These are phyloP conservation scores for Oceanodroma tethys DNA, from an alignment of 2,113 vertebrate species.

Conservation along the genomic window DNA sequence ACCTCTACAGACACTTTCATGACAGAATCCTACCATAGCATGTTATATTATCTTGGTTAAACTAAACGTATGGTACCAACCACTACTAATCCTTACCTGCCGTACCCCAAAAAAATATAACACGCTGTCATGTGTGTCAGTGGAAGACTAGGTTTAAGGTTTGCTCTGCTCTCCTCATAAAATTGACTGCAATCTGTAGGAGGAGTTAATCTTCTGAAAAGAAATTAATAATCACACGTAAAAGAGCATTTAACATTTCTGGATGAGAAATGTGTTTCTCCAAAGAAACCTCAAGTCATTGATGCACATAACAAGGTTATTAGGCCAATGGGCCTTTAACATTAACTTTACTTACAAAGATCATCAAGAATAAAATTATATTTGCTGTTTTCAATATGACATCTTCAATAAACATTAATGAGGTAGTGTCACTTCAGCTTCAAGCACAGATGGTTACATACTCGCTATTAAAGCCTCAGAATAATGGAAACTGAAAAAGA, in stretches of 20 bases:
- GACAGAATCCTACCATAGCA: neutral
- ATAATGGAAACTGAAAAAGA: neutral
- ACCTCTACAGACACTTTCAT: neutral
- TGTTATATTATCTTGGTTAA: neutral
- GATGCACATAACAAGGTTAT: neutral
- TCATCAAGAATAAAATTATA: neutral
- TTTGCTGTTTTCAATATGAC: neutral
- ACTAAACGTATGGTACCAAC: neutral
- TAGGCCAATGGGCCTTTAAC: neutral
- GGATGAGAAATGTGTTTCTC: neutral
- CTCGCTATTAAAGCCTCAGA: neutral
- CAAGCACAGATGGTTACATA: neutral
- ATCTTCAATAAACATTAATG: neutral
- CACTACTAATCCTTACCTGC: neutral
- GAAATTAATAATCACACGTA: neutral
- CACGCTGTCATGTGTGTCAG: too few relatives aligned
- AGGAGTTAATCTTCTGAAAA: neutral
- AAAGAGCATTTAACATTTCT: neutral
- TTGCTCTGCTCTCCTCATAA: neutral
- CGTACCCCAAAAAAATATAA: neutral
- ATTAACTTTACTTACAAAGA: neutral
- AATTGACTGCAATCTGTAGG: neutral
- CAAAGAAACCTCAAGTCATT: neutral
- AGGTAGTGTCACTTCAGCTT: neutral
- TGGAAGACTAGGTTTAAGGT: neutral